phyloP scores from a whole-genome alignment of 2,113 vertebrate genomes.

The Macaca mulatta region DNA sequence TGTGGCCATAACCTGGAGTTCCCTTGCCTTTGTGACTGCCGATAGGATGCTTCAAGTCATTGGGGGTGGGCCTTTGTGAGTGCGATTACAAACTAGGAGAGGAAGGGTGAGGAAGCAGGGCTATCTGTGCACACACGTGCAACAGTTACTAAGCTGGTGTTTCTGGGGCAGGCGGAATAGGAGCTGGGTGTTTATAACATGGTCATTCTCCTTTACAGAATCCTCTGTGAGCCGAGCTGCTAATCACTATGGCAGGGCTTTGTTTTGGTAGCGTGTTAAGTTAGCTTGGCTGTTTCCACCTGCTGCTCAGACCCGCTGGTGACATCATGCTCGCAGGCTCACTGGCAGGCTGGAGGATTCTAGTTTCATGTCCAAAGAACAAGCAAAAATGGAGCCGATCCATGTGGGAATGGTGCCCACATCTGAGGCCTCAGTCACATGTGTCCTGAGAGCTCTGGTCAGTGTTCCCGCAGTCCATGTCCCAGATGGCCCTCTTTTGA shows the following conservation, averaged over 20 bases:
- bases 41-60: slow-evolving; percentile 63
- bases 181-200: too few relatives aligned
- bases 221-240: not conserved
- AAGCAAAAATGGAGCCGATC: fast-evolving
- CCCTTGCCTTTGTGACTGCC: slow-evolving; percentile 67
- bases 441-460: not conserved
- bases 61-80: slow-evolving; percentile 67
- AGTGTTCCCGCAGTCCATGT: fast-evolving
- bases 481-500: not conserved
- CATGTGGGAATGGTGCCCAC: not conserved
- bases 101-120: not conserved
- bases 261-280: not conserved
- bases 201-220: fast-evolving
- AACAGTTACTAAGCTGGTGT: not conserved
- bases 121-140: not conserved
- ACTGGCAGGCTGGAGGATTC: not conserved
- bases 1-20: slow-evolving; percentile 51
- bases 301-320: not conserved
- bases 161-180: not conserved
- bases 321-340: fast-evolving
- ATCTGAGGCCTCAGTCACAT: fast-evolving
- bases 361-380: not conserved
- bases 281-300: not conserved
- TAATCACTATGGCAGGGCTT: fast-evolving
- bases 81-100: slow-evolving; percentile 46